Base-by-base conservation (phyloP, 2,113 vertebrate genomes). In the Tetraodon nigroviridis region DNA sequence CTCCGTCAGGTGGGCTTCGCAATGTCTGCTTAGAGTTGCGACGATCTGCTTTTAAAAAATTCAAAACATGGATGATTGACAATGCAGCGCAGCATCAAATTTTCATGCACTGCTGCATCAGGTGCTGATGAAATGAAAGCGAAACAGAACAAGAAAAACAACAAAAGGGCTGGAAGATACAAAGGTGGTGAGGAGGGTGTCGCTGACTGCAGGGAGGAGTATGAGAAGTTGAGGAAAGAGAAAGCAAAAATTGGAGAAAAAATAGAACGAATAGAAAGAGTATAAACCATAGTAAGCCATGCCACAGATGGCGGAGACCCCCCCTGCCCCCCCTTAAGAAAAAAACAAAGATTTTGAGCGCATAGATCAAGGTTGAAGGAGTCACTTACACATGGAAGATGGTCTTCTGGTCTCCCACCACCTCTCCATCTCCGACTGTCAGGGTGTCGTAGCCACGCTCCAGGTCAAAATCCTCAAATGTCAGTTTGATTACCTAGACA, bases 391-490 rank as follows among this genome's bases (percentile, higher is more conserved):
- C 91, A 13, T 99, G 97, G 44, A 99, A 97, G 68, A 99, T 88
- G 0, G 94, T 94, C 83, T 97, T 98, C 91, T 96, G 95, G 79
- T 99, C 97, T 18, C 94, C 96, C 1, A 95, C 93, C 78, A 94
- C 86, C 15, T 94, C 92, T 5, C 97, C 95, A 1, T 99, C 97
- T 52, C 97, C 97, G 16, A 99, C 93, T 0, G 95, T 98, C 72
- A 99, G 87, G 0, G 96, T 98, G 89, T 99, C 97, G n/a, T 99
- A 99, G 71, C 96, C 96, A 66, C 96, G 90, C 79, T 99, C 97
- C 85, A 99, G 88, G 81, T 98, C 97, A 76, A 99, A 99, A 57
- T 98, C 96, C 86, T 98, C 96, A 79, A 99, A 99, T 73, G 91
- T 96, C 60, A 99, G 89, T 83, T 98, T 98, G 91, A 99, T 98